phyloP scores from a whole-genome alignment of 1,140 invertebrate species.

The Drosophila miranda region DNA sequence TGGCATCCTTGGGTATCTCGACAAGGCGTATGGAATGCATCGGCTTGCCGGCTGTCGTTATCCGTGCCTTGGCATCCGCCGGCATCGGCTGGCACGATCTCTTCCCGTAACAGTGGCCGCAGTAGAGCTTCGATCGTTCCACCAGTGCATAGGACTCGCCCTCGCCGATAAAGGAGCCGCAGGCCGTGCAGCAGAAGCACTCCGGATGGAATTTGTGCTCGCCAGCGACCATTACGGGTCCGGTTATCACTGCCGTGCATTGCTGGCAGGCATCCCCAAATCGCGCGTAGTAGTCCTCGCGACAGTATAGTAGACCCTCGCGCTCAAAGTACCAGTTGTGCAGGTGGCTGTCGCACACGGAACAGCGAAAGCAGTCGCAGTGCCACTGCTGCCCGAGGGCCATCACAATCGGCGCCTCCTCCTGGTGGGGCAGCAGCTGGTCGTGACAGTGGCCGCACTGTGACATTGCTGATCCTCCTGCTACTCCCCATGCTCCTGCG shows the following conservation, averaged over 20 bases:
- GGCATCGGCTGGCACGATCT: slow-evolving; percentile 73
- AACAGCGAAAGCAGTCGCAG: slow-evolving; percentile 94
- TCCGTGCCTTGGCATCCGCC: slow-evolving; percentile 53
- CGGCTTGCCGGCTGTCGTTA: slow-evolving; percentile 83
- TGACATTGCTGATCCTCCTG: slow-evolving; percentile 21
- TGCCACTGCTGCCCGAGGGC: slow-evolving; percentile 93
- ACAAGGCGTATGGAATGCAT: slow-evolving; percentile 91
- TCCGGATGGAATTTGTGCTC: slow-evolving; percentile 97
- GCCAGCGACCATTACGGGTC: slow-evolving; percentile 96
- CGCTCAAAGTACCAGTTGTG: slow-evolving; percentile 97
- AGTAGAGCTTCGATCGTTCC: slow-evolving; percentile 94
- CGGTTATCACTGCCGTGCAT: slow-evolving; percentile 93
- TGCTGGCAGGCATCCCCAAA: slow-evolving; percentile 95
- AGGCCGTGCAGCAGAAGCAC: slow-evolving; percentile 94
- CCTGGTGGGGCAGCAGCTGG: slow-evolving; percentile 53
- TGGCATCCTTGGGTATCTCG: slow-evolving; percentile 86
- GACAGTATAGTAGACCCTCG: slow-evolving; percentile 93
- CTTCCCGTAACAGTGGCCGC: slow-evolving; percentile 86
- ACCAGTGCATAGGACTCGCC: slow-evolving; percentile 95
- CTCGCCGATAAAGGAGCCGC: slow-evolving; percentile 93
- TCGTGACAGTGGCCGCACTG: slow-evolving; percentile 66
- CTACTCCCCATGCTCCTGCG: slow-evolving; percentile 7
- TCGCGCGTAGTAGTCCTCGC: slow-evolving; percentile 93
- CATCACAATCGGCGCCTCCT: slow-evolving; percentile 72
- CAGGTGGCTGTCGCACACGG: slow-evolving; percentile 91